Evolutionary conservation across 1,140 invertebrate species (phyloP).

Genomic region (Dendrolimus punctatus): DNA sequence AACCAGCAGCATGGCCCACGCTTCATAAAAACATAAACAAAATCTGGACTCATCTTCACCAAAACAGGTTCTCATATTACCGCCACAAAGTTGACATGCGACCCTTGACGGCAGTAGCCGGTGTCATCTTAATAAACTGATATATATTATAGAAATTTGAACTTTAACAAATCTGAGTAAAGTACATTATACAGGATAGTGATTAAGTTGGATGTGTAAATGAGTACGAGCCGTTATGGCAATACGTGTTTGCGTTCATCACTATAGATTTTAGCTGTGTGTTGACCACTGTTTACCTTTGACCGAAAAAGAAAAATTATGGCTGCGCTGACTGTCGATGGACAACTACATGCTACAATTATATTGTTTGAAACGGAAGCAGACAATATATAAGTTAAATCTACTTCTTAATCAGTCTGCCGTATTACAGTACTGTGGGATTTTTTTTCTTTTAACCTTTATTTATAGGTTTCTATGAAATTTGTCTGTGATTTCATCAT

Average conservation of each 20-base stretch:
- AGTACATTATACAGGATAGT: conserved; percentile 11
- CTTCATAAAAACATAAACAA: neutral
- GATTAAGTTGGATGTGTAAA: conserved; percentile 29
- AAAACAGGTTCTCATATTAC: conserved; percentile 42
- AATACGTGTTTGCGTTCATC: conserved; percentile 31
- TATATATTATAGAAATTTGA: conserved; percentile 7
- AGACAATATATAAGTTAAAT: no score
- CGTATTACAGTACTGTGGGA: no score
- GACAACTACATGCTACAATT: no score
- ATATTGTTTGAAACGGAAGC: no score
- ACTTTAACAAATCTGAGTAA: conserved; percentile 16
- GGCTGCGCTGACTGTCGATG: neutral
- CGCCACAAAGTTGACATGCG: conserved; percentile 39
- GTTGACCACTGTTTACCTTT: conserved; percentile 20
- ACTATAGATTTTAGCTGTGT: conserved; percentile 37
- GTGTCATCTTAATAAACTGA: conserved; percentile 20
- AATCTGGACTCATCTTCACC: neutral
- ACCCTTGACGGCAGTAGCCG: conserved; percentile 31
- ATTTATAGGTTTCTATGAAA: no score
- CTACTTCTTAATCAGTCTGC: no score
- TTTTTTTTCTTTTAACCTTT: no score
- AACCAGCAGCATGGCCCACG: neutral
- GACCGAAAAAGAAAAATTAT: conserved; percentile 9
- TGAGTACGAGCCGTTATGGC: conserved; percentile 49
- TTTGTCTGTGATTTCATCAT: no score